Evolutionary conservation across 35 echinoderm and acorn worm genomes (phyloP), one percentile per base, ranked within the genome.

Genomic region (Ophiothrix spiculata): DNA sequence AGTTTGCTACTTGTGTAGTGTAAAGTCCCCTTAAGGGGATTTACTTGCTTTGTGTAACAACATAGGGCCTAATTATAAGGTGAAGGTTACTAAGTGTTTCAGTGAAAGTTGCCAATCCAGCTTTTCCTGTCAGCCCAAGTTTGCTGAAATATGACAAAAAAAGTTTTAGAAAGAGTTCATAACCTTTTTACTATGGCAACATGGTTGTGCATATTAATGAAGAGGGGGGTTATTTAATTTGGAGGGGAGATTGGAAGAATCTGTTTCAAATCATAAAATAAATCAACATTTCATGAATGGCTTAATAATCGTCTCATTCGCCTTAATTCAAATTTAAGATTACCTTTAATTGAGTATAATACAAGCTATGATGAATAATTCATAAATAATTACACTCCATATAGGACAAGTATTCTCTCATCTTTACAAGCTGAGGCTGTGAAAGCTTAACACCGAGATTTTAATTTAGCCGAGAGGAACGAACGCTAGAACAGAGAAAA

Each of bases 141-240:
- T 2, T 25, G 2, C 60, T 69, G 60, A 69, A 69, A 54, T 11
- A 54, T n/a, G n/a, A n/a, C n/a, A n/a, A n/a, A n/a, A n/a, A n/a
- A n/a, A n/a, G n/a, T n/a, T 21, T 54, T 21, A 54, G 45, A 21
- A 54, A 54, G 45, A 69, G 60, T 69, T 69, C 60, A 69, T 69
- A 28, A 69, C 60, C 60, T 25, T 69, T 69, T 69, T 25, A 28
- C 60, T 69, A 69, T 69, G 60, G 60, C 60, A 69, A 69, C 60
- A 15, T 25, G 23, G 60, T 12, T 28, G 29, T 69, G 60, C 60
- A 69, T 69, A 25, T 15, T 69, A 69, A 69, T 69, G 60, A 69
- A 28, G 60, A 69, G 60, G 60, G 60, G 60, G 29, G 60, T 25
- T 69, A n/a, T 25, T n/a, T n/a, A n/a, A n/a, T n/a, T n/a, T n/a